Percentiles rank a stretch among this genome's conserved stretches.
phyloP scores from a whole-genome alignment of 2,888 invertebrate species.

The Agriopis aurantiaria region DNA sequence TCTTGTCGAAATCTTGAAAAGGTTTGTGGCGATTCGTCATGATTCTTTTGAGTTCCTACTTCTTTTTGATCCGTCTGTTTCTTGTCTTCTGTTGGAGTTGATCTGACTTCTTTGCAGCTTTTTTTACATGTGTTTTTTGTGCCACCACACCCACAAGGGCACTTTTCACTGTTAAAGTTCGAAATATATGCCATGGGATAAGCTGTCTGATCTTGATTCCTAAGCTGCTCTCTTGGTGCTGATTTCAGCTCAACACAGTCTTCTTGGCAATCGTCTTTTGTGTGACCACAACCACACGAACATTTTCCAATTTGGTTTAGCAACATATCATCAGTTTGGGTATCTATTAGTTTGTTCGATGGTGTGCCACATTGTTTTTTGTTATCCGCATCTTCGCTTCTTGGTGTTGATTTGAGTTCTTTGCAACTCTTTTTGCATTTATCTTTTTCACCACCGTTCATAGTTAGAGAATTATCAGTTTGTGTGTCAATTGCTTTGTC shows the following conservation, averaged over 20 bases:
- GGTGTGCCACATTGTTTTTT: constrained; percentile 3
- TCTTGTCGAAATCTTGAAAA: background rate
- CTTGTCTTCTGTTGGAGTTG: background rate
- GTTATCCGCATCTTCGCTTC: background rate
- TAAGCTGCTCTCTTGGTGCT: constrained; percentile 3
- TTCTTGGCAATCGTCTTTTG: constrained; percentile 18
- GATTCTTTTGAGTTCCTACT: constrained; percentile 49
- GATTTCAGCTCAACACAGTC: constrained; percentile 2
- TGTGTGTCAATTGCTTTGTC: background rate
- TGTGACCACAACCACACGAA: constrained; percentile 30
- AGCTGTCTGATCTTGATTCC: constrained; percentile 1
- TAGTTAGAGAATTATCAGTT: background rate
- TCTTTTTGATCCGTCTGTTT: constrained; percentile 28
- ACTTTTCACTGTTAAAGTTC: constrained; percentile 1
- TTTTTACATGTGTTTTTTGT: constrained; percentile 23
- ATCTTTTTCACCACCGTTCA: background rate
- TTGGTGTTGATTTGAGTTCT: background rate
- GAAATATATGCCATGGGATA: background rate
- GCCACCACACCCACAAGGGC: constrained; percentile 33
- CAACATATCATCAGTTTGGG: constrained; percentile 9
- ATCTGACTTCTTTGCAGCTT: constrained; percentile 12
- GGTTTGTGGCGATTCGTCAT: constrained; percentile 6
- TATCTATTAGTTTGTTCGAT: constrained; percentile 1
- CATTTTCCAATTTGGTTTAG: constrained; percentile 24
- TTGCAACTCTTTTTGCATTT: constrained; percentile 13